These are phyloP conservation scores for Melanocharis versteri DNA, from an alignment of 2,113 vertebrate genomes.

Conservation along the genomic window DNA sequence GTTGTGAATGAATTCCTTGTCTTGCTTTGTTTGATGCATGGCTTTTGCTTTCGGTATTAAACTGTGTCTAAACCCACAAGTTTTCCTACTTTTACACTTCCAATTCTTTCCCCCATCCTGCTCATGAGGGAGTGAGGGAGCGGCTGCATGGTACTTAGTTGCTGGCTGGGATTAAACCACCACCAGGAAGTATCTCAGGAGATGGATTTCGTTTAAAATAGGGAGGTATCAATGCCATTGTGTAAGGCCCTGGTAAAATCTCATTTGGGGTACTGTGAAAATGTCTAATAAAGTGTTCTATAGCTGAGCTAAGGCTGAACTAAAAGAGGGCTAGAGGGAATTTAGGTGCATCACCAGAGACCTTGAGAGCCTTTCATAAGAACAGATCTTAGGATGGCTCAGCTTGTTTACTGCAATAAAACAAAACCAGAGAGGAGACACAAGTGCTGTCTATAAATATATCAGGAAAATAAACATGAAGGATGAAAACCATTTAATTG, in stretches of 20 bases:
- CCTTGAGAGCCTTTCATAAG: neutral
- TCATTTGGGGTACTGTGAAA: neutral
- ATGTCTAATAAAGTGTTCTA: neutral
- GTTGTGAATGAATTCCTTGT: neutral
- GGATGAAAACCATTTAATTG: neutral
- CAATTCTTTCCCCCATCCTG: neutral
- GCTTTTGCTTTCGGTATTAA: neutral
- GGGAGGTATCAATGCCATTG: neutral
- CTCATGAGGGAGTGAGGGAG: neutral
- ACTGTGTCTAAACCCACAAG: neutral
- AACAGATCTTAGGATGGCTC: neutral
- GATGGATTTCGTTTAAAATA: neutral
- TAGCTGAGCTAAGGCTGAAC: neutral
- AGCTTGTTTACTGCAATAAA: slow-evolving; percentile 22
- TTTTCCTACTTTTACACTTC: neutral
- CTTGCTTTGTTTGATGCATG: neutral
- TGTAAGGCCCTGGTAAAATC: neutral
- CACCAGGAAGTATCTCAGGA: neutral
- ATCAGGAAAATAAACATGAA: neutral
- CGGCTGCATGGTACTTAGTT: neutral
- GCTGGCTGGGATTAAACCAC: neutral
- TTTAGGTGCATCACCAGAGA: neutral
- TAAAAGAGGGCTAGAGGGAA: neutral
- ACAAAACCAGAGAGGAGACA: neutral
- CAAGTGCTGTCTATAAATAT: neutral